Base-by-base conservation (phyloP, 2,888 invertebrate species). In the Drosophila prolongata region DNA sequence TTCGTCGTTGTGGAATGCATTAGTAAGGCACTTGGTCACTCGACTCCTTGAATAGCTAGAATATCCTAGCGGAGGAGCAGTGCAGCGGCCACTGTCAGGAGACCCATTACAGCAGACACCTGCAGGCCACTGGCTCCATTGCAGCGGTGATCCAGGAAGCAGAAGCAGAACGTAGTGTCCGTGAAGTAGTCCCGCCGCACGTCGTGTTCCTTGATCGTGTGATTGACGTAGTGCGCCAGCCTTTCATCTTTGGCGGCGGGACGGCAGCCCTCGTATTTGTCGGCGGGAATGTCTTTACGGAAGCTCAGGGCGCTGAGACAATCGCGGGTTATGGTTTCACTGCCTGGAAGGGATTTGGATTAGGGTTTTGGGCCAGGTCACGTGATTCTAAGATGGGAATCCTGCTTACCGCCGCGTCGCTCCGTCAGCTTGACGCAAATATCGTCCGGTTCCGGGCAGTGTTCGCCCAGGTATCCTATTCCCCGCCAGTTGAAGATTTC, bases 341-440 rank as follows among this genome's bases (percentile, higher is more conserved):
- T 95, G 27, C 96, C 97, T 97, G 46, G 0, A 92, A 68, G 40
- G 5, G 6, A 38, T 92, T 93, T 0, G 75, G 42, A 67, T 11
- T 35, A 37, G 6, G 9, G 35, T 92, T 93, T 1, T 75, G 40
- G 67, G 10, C 27, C 5, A 14, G 27, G 47, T 4, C 13, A 40
- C 27, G 49, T 42, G 9, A 50, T 4, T 6, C 6, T 4, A 34
- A 9, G 4, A 19, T 19, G n/a, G 11, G 6, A 30, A 2, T 19
- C 10, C 11, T 9, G 84, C 90, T 91, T 92, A 97, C 97, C 96
- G 93, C 96, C 97, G 94, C 96, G 96, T 61, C 94, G 93, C 91
- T 98, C 98, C 65, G 96, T 95, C 11, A 98, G 94, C 93, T 98
- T 98, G 0, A 98, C 96, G 92, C 98, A 98, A 85, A 96, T 95